phyloP scores from a whole-genome alignment of 2,797 vertebrate genomes.

The Psittacula echo region DNA sequence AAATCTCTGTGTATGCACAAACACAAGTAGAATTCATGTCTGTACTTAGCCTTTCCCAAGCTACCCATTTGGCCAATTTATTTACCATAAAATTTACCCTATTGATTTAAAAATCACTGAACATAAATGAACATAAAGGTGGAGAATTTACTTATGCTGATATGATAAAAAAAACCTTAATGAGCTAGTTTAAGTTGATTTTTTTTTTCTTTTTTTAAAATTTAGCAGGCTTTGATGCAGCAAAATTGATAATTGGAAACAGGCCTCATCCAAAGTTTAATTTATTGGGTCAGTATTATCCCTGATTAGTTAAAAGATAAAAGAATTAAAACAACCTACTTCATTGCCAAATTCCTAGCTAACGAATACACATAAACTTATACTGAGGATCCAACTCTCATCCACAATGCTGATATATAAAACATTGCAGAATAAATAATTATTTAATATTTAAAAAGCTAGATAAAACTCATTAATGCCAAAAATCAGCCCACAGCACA shows the following conservation, averaged over 20 bases:
- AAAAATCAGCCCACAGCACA: constrained; percentile 46
- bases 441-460: constrained; percentile 12
- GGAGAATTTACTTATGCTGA: background rate
- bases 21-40: background rate
- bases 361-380: background rate
- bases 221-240: constrained; percentile 16
- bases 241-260: constrained; percentile 17
- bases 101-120: background rate
- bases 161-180: background rate
- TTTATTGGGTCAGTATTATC: background rate
- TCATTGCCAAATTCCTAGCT: background rate
- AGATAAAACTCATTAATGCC: constrained; percentile 38
- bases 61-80: background rate
- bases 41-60: background rate
- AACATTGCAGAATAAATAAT: background rate
- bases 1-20: background rate
- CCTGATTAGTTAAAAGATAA: background rate
- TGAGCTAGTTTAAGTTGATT: background rate
- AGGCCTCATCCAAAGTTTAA: background rate
- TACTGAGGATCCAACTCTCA: background rate
- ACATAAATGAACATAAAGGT: background rate
- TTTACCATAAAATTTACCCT: background rate
- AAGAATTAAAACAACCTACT: background rate
- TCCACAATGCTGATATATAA: constrained; percentile 1
- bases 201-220: background rate